A percentile compares a stretch with the other conserved stretches of the same genome.
These are phyloP conservation scores for Troilus luridus DNA, from an alignment of 2,888 invertebrate species.

Conservation along the genomic window DNA sequence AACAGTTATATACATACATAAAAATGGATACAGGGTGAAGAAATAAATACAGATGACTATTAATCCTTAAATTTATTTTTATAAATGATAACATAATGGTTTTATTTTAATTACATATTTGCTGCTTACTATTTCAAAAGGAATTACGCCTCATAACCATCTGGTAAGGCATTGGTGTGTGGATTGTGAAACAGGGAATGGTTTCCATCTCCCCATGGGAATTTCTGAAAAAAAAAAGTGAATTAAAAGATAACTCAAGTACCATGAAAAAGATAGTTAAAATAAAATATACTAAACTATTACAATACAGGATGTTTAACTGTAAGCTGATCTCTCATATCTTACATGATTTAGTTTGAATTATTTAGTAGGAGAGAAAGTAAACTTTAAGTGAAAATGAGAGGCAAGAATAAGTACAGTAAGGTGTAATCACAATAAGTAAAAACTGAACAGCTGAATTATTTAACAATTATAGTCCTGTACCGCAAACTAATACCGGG, in stretches of 20 bases:
- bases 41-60: conserved; percentile 10
- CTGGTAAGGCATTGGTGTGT: conserved; percentile 82
- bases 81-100: conserved; percentile 35
- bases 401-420: too few relatives aligned
- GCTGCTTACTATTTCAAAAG: neutral
- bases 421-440: too few relatives aligned
- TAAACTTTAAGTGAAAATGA: too few relatives aligned
- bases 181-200: conserved; percentile 91
- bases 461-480: too few relatives aligned
- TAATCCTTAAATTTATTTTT: neutral
- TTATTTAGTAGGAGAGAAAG: too few relatives aligned
- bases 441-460: too few relatives aligned
- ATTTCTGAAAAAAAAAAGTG: conserved; percentile 74
- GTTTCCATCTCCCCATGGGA: conserved; percentile 96
- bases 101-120: conserved; percentile 9
- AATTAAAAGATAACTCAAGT: neutral
- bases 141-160: conserved; percentile 80
- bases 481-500: too few relatives aligned
- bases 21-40: neutral
- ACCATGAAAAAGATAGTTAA: neutral
- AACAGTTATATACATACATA: too few relatives aligned
- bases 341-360: neutral
- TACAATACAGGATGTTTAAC: neutral
- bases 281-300: neutral
- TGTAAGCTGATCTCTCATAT: neutral